These are phyloP conservation scores for Junco hyemalis DNA, from an alignment of 2,113 vertebrate species.

Conservation along the genomic window DNA sequence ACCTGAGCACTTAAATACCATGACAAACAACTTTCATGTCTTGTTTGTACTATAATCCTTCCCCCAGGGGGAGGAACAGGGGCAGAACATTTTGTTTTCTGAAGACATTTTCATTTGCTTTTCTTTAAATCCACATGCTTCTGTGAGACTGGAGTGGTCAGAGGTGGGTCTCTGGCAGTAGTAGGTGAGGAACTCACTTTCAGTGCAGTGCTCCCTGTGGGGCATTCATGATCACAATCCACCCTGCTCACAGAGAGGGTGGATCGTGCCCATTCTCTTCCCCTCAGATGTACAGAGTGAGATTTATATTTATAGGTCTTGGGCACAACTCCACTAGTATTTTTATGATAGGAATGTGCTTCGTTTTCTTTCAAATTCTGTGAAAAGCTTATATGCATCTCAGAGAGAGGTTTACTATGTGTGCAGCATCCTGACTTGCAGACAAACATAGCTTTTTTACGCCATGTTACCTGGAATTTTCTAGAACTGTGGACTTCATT, in stretches of 20 bases:
- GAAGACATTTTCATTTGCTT: not conserved
- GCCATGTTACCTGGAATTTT: not conserved
- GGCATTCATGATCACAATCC: not conserved
- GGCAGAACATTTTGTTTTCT: not conserved
- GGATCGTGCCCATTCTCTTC: not conserved
- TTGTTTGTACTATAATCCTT: not conserved
- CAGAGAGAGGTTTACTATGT: not conserved
- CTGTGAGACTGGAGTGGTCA: not conserved
- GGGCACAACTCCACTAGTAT: not conserved
- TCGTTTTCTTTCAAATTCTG: not conserved
- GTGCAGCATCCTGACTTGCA: not conserved
- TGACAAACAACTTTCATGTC: not conserved
- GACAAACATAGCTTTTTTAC: not conserved
- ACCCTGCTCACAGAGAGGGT: not conserved
- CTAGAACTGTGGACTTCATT: not conserved
- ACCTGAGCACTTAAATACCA: not conserved
- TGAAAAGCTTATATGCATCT: not conserved
- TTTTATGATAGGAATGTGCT: not conserved
- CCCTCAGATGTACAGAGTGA: not conserved
- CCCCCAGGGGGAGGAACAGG: not conserved
- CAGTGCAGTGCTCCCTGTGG: fast-evolving
- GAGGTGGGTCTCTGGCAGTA: not conserved
- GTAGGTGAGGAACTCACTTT: not conserved
- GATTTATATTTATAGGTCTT: not conserved
- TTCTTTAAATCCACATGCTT: not conserved